Evolutionary conservation across 2,888 invertebrate genomes (phyloP), one percentile per base, ranked within the genome.

Genomic region (Digitonthophagus gazella): DNA sequence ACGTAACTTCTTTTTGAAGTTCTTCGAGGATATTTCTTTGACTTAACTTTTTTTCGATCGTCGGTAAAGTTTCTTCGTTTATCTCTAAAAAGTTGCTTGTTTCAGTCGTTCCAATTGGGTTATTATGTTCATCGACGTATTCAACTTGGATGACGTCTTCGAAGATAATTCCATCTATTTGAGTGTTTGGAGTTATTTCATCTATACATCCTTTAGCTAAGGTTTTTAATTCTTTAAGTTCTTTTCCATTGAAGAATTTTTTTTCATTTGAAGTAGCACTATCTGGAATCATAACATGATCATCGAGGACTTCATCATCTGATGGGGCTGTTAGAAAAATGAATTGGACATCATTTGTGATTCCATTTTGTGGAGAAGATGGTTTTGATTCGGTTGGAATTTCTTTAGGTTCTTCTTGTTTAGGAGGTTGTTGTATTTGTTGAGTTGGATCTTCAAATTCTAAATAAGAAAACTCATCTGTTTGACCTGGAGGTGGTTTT

Each of bases 301-400:
- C 75, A 67, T 81, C 80, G 58, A 82, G 71, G 28, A 79, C 72
- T 76, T 82, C 83, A 69, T 83, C 83, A 64, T 83, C 82, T n/a
- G 82, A 82, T 6, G 83, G 82, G 8, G 82, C 80, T 11, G 82
- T 82, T 64, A 83, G 69, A 66, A 81, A 77, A 58, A 83, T 83
- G 65, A 83, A 78, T 71, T 83, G 82, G 3, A 82, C 79, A 15
- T 74, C 77, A 64, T 74, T 63, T n/a, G 61, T 61, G 1, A 61
- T 14, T 55, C 57, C 67, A 14, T 64, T 28, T 56, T 28, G 15
- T 15, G 20, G 71, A 8, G 57, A 68, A 15, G 73, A 68, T 67
- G 71, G 70, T 54, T 44, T 44, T 44, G 28, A 44, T 8, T 44
- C 28, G 28, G 6, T 44, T 44, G 28, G 1, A 11, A 3, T 44